These are phyloP conservation scores for Archilochus colubris DNA, from an alignment of 2,113 vertebrate genomes.

Conservation along the genomic window DNA sequence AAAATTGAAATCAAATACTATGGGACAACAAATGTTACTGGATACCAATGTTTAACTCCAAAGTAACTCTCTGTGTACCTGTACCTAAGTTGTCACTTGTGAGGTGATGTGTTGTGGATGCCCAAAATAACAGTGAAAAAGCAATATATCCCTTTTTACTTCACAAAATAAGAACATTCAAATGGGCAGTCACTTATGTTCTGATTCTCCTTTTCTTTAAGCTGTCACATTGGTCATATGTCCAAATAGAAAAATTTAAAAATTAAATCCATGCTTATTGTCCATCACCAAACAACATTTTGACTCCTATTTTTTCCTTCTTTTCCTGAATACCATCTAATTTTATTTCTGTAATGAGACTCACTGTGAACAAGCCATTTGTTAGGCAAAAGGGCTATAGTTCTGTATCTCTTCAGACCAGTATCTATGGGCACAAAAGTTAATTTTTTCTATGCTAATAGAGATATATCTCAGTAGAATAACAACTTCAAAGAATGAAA, in stretches of 20 bases:
- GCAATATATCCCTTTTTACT: neutral
- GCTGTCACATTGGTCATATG: neutral
- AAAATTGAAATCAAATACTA: neutral
- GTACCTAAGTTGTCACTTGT: neutral
- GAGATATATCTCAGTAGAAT: neutral
- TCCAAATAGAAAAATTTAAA: neutral
- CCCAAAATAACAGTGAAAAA: neutral
- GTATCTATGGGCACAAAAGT: neutral
- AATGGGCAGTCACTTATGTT: neutral
- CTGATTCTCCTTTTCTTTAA: neutral
- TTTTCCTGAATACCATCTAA: neutral
- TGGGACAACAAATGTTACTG: neutral
- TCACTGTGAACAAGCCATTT: neutral
- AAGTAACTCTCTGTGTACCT: neutral
- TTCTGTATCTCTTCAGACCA: neutral
- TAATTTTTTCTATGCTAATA: neutral
- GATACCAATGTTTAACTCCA: neutral
- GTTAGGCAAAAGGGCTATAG: neutral
- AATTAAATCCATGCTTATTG: neutral
- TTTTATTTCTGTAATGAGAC: neutral
- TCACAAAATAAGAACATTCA: neutral
- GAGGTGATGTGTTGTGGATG: neutral
- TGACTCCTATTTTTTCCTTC: neutral
- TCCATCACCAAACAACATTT: neutral
- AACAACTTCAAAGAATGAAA: neutral